Base-by-base conservation (phyloP, 1,140 invertebrate species). In the Drosophila nannoptera region DNA sequence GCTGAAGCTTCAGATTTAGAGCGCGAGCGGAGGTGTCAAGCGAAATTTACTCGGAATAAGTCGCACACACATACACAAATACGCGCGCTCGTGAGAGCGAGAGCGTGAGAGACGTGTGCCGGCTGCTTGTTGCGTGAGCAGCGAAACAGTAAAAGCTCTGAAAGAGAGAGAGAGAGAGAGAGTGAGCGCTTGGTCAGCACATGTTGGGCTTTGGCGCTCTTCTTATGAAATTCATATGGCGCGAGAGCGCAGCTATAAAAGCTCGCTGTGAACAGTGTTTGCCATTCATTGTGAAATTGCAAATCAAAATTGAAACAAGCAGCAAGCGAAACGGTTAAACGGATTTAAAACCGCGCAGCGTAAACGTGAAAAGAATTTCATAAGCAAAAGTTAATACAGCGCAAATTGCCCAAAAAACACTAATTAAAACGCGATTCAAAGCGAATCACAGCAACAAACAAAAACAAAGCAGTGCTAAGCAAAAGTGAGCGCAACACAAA, bases 281-380 rank as follows among this genome's bases (percentile, higher is more conserved):
- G 56, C 74, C 75, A 89, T 89, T 89, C 87, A 89, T 89, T 89
- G 87, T 89, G 87, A 89, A 89, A 89, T 89, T 80, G 71, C 46
- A 64, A 89, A 70, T 89, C 87, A 89, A 89, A 89, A 89, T 89
- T 89, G 87, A 89, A 89, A 74, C 76, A 89, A 72, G 64, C 81
- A 70, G 40, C 43, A 35, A 78, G 56, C 65, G 42, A 69, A n/a
- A 66, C 78, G 76, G 69, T 68, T 67, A 65, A 68, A 77, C 69
- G 82, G 66, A 64, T 71, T 77, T 63, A n/a, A 66, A 65, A 61
- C 38, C 58, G 65, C 40, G 49, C 56, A 62, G 59, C 67, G 67
- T 56, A 36, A 76, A 75, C 73, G 80, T 83, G 81, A 77, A 88
- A 77, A 88, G 87, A 88, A 87, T 88, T 88, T 88, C 87, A 87